Evolutionary conservation across 2,797 vertebrate species (phyloP).

Genomic region (Anisognathus igniventris): DNA sequence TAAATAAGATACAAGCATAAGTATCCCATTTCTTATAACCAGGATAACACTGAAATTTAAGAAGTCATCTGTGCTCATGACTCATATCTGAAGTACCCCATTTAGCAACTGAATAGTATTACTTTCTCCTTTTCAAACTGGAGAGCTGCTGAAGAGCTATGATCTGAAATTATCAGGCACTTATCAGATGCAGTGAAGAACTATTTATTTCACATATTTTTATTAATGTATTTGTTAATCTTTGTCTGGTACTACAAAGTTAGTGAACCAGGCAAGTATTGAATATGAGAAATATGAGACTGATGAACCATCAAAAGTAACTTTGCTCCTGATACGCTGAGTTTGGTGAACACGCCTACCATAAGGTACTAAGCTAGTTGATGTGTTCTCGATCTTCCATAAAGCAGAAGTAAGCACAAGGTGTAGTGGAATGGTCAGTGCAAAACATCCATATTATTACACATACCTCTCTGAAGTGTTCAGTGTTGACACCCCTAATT

Average conservation of each 20-base stretch:
- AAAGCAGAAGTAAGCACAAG: background rate
- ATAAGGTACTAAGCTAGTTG: background rate
- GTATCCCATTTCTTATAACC: background rate
- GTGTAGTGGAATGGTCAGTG: background rate
- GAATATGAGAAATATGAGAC: background rate
- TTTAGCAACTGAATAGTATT: background rate
- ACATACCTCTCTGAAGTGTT: background rate
- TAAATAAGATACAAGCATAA: background rate
- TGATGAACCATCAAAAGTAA: background rate
- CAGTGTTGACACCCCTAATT: background rate
- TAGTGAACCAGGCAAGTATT: background rate
- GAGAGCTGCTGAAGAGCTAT: background rate
- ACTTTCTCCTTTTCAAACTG: background rate
- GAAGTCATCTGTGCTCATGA: background rate
- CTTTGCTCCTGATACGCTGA: background rate
- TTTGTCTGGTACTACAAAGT: background rate
- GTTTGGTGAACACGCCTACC: background rate
- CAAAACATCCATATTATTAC: background rate
- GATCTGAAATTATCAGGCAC: background rate
- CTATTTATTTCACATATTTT: background rate
- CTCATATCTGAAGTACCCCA: background rate
- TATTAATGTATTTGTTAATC: background rate
- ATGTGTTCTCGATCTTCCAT: background rate
- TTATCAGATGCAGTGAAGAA: background rate
- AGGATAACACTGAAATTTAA: background rate